Base-by-base conservation (phyloP, 2,113 vertebrate species). In the Neotragus moschatus region DNA sequence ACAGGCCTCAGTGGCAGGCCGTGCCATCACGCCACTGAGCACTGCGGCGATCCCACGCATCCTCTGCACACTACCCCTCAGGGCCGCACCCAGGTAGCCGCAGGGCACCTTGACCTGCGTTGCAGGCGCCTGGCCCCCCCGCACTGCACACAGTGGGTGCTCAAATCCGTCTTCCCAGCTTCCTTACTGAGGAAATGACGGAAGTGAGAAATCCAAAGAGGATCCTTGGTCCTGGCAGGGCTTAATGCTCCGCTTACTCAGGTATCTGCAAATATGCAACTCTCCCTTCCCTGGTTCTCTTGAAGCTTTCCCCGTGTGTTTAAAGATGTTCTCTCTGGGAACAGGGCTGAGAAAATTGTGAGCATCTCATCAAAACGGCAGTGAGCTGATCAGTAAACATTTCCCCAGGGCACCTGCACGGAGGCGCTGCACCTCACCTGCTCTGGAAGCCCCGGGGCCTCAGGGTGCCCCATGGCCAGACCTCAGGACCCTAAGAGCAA, bases 171-270 rank as follows among this genome's bases (percentile, higher is more conserved):
- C 89, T 92, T 91, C 97, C 92, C 94, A 84, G 53, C 17, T 88
- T 97, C 28, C 33, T 66, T 66, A 10, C 63, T 19, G 63, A 70
- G n/a, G 63, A 70, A 70, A 30, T 60, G 26, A 60, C 14, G 26
- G 58, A 60, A 60, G 7, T 36, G 4, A 75, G n/a, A 70, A 70
- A 36, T 21, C 97, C 92, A 98, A 70, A 49, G 94, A 93, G 8
- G 9, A 28, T 75, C 60, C 43, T 73, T 88, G 11, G 94, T 73
- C 16, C 30, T 89, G 30, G 3, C 12, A 81, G 73, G 28, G 55
- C 84, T 82, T 16, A 82, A 4, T 70, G 96, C 95, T n/a, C 51
- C 49, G 53, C 75, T 14, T 49, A 33, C 16, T 21, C 43, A 10
- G 84, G 6, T 49, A 39, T 61, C 84, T 97, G 19, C 77, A 92